Conservation (phyloP, 2,888 invertebrate species). For the Fragum whitleyi region DNA sequence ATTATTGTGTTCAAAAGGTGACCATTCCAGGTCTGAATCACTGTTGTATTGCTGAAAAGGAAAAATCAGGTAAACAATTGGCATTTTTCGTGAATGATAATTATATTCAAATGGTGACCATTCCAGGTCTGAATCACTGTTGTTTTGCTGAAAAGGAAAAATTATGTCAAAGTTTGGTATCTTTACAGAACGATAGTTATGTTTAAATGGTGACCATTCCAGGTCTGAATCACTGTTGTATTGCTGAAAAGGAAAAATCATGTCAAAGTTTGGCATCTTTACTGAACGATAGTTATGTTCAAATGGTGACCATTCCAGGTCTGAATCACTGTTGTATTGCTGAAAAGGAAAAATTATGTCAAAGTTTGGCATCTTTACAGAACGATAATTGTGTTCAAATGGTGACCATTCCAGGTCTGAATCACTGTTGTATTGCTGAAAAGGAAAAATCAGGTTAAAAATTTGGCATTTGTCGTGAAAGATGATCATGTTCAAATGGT, state of each 20-base stretch:
- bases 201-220: conserved; percentile 76
- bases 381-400: too few relatives aligned
- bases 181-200: conserved; percentile 69
- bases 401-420: too few relatives aligned
- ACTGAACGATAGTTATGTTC: conserved; percentile 73
- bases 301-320: conserved; percentile 75
- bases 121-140: conserved; percentile 77
- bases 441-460: too few relatives aligned
- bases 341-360: too few relatives aligned
- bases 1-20: conserved; percentile 76
- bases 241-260: conserved; percentile 48
- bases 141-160: conserved; percentile 59
- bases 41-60: conserved; percentile 68
- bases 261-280: conserved; percentile 69
- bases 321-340: conserved; percentile 76
- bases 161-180: conserved; percentile 68
- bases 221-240: conserved; percentile 76
- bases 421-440: too few relatives aligned
- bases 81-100: conserved; percentile 70
- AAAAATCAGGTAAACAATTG: conserved; percentile 58
- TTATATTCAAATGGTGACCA: conserved; percentile 76
- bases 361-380: too few relatives aligned
- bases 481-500: too few relatives aligned
- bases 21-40: conserved; percentile 76
- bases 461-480: too few relatives aligned